Evolutionary conservation across 2,113 vertebrate species (phyloP), one percentile per base, ranked within the genome.

Genomic region (Mola mola): DNA sequence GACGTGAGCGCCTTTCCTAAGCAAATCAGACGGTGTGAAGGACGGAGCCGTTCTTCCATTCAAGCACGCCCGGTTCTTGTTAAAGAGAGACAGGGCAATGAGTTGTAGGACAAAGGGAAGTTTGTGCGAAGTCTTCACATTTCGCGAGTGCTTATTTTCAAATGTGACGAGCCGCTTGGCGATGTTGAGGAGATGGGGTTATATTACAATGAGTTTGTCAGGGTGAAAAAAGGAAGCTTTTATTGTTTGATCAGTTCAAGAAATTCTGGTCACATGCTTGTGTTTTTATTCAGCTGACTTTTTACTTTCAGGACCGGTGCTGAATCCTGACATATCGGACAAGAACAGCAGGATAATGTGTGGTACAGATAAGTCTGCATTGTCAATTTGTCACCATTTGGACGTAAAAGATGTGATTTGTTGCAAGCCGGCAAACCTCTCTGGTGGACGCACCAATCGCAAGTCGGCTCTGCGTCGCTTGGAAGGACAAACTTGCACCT

Each of bases 11-110:
- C 84, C 66, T 88, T 86, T 82, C 78, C 80, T 79, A 87, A 88
- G 90, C 88, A 90, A 87, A 90, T 90, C 84, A 89, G 87, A 84
- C 85, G 82, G 83, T 90, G 91, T 92, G 90, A 91, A 91, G 92
- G 90, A 90, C 90, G 62, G 80, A 74, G 70, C 67, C 67, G 42
- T 66, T 86, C 73, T 81, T 82, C 78, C 73, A 78, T 87, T 83
- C 70, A 77, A 78, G 80, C 87, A 86, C 68, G 72, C 75, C 72
- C 65, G 79, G 78, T 75, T 74, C 73, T 83, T 85, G 82, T 88
- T 87, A 86, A 75, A 77, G 59, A 74, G 65, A 85, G 65, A 78
- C 73, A 66, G 78, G 71, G 51, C 69, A 87, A 62, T 79, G 73
- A 87, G 81, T 84, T 85, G 76, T 74, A 77, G 87, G 84, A 84